Conservation (phyloP, 2,797 vertebrate species). For the Pampus argenteus region DNA sequence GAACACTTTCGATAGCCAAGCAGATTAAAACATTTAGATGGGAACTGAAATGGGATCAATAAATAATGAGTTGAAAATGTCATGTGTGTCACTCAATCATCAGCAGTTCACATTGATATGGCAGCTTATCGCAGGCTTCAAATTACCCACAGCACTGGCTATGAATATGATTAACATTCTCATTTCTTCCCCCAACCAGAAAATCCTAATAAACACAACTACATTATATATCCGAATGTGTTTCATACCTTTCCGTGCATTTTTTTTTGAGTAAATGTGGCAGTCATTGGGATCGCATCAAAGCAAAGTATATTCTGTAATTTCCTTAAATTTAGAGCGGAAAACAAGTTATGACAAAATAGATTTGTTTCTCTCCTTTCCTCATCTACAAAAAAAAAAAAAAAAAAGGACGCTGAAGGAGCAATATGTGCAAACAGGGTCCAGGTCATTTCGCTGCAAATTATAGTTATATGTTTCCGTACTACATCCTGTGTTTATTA, state of each 20-base stretch:
- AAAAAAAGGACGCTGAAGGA: slow-evolving; percentile 47
- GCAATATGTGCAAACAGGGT: slow-evolving; percentile 58
- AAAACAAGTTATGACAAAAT: slow-evolving; percentile 65
- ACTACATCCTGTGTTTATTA: slow-evolving; percentile 37
- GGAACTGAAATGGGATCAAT: slow-evolving; percentile 77
- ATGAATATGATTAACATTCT: slow-evolving; percentile 85
- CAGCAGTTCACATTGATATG: slow-evolving; percentile 65
- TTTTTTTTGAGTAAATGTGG: slow-evolving; percentile 63
- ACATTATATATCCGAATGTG: slow-evolving; percentile 63
- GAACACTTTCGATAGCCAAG: slow-evolving; percentile 20
- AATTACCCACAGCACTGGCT: slow-evolving; percentile 77
- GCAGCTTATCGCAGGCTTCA: slow-evolving; percentile 72
- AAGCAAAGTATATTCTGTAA: slow-evolving; percentile 53
- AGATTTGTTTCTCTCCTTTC: slow-evolving; percentile 41
- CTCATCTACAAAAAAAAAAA: slow-evolving; percentile 42
- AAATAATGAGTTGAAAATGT: slow-evolving; percentile 83
- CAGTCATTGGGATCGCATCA: slow-evolving; percentile 63
- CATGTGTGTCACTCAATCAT: slow-evolving; percentile 79
- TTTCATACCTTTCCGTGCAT: slow-evolving; percentile 57
- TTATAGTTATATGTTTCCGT: slow-evolving; percentile 60
- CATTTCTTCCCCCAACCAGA: slow-evolving; percentile 62
- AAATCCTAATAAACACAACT: slow-evolving; percentile 80
- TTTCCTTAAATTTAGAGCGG: slow-evolving; percentile 57
- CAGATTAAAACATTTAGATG: slow-evolving; percentile 75
- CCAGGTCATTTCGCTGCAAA: slow-evolving; percentile 65